These are phyloP conservation scores for Hystrix cristata DNA, from an alignment of 2,113 vertebrate species.

Conservation along the genomic window DNA sequence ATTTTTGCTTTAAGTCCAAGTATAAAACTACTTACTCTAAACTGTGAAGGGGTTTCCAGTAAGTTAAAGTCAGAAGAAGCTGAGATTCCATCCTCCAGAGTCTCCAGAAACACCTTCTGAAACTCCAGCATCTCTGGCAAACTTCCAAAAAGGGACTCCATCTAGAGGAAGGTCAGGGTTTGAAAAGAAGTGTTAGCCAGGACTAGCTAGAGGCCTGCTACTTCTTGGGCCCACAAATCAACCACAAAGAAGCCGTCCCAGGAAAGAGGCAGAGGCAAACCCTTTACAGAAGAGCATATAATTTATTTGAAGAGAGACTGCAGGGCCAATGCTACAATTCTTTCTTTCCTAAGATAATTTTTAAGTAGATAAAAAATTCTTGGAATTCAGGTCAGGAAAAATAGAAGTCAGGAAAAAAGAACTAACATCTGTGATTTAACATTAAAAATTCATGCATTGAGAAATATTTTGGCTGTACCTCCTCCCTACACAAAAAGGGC, in stretches of 20 bases:
- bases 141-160: constrained; percentile 99
- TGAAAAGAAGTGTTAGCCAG: neutral
- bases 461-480: neutral
- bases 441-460: neutral
- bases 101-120: constrained; percentile 98
- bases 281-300: neutral
- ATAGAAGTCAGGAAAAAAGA: neutral
- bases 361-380: neutral
- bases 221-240: fast-evolving
- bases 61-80: constrained; percentile 94
- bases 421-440: neutral
- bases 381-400: neutral
- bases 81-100: constrained; percentile 95
- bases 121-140: constrained; percentile 98
- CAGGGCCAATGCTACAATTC: fast-evolving
- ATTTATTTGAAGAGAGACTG: fast-evolving
- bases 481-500: neutral
- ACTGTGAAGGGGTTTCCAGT: constrained; percentile 96
- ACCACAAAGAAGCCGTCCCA: neutral
- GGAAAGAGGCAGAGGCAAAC: neutral
- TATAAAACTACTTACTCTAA: constrained; percentile 90
- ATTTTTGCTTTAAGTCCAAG: neutral
- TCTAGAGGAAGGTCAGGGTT: constrained; percentile 86
- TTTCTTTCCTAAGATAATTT: neutral
- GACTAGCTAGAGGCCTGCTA: neutral